Conservation (phyloP, 2,888 invertebrate species). For the Eulithis testata region DNA sequence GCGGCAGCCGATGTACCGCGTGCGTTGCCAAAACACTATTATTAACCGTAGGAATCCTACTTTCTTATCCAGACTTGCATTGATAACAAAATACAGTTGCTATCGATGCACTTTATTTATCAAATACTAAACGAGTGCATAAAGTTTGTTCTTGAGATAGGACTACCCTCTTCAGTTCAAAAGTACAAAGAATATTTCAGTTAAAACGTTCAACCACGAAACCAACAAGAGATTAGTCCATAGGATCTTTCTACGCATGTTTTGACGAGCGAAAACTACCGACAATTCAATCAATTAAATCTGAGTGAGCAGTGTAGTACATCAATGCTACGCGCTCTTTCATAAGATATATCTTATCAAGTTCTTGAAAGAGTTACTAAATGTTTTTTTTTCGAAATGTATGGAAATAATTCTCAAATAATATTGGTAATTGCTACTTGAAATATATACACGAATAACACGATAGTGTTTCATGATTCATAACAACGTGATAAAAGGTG, state of each 20-base stretch:
- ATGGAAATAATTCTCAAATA: slow-evolving; percentile 9
- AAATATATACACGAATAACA: neutral
- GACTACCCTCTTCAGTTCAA: neutral
- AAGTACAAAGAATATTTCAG: neutral
- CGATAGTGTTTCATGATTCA: slow-evolving; percentile 1
- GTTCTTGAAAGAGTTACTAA: slow-evolving; percentile 29
- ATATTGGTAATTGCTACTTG: slow-evolving; percentile 9
- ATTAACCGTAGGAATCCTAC: slow-evolving; percentile 47
- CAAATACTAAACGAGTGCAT: neutral
- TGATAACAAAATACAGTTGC: slow-evolving; percentile 22
- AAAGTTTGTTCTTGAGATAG: neutral
- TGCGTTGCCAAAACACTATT: slow-evolving; percentile 70
- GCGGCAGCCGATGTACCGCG: slow-evolving; percentile 46
- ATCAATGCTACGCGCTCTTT: slow-evolving; percentile 32
- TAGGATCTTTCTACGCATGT: neutral
- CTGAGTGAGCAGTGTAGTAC: slow-evolving; percentile 13
- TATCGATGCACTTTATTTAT: slow-evolving; percentile 6
- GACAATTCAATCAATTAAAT: slow-evolving; percentile 37
- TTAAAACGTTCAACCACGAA: neutral
- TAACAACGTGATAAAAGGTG: slow-evolving; percentile 9
- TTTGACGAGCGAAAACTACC: slow-evolving; percentile 39
- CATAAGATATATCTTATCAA: slow-evolving; percentile 24
- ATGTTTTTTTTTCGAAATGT: slow-evolving; percentile 12
- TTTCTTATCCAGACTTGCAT: slow-evolving; percentile 36
- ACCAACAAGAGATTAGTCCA: neutral